Evolutionary conservation across 2,888 invertebrate species (phyloP), one percentile per base, ranked within the genome.

Genomic region (Notodonta dromedarius): DNA sequence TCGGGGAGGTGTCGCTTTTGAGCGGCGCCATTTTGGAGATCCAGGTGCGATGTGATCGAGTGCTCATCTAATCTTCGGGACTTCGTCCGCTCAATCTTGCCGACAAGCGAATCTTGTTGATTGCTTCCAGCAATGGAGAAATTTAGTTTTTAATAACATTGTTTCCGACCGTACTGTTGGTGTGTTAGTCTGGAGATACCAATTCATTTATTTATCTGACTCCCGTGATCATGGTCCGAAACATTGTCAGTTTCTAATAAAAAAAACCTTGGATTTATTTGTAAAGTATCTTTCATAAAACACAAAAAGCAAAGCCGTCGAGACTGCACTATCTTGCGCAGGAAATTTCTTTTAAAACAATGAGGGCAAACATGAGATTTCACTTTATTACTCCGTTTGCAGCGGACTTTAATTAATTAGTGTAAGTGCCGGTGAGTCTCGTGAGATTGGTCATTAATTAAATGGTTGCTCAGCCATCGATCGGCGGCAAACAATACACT

Each of bases 361-460:
- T 79, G 78, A 78, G 75, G 74, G 78, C 82, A 80, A 82, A 83
- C 83, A 79, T 80, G 82, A 82, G 79, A 81, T 74, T 80, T 80
- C 81, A 83, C 85, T 88, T 83, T 82, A 83, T 81, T 83, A 83
- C 85, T 86, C 80, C 84, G 87, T 85, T 85, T 83, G 84, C 82
- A 79, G 75, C 75, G 80, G 82, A 85, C 83, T 87, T 87, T 89
- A 89, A 91, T 91, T 90, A 92, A 92, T 92, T 91, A 91, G 82
- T 86, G 84, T 86, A 88, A 91, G 91, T 90, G 90, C 91, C 90
- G 91, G 91, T 90, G 90, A 89, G 89, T 86, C 90, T 85, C 88
- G 74, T 76, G 90, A 88, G 91, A 91, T 90, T 86, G 91, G 89
- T 89, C 90, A 91, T 92, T 91, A 90, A 90, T 92, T 91, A 90